phyloP scores from a whole-genome alignment of 2,113 vertebrate genomes.

The Ellobius talpinus region DNA sequence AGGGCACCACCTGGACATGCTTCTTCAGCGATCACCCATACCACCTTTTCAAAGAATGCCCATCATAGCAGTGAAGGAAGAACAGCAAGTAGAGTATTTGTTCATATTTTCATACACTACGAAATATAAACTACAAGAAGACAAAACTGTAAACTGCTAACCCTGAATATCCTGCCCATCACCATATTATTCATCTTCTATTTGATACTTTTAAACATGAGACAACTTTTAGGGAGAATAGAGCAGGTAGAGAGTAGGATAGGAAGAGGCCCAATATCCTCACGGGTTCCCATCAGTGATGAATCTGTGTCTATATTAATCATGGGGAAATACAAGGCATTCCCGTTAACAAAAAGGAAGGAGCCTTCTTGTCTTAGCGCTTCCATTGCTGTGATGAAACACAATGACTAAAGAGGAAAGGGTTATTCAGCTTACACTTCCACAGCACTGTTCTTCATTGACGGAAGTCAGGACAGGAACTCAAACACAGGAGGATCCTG shows the following conservation, averaged over 20 bases:
- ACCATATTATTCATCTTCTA: background rate
- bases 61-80: background rate
- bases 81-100: background rate
- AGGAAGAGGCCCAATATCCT: background rate
- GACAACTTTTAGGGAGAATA: background rate
- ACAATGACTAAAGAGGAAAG: background rate
- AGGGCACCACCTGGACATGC: background rate
- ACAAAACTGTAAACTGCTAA: background rate
- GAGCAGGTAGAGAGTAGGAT: background rate
- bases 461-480: background rate
- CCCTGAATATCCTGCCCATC: background rate
- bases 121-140: background rate
- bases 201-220: background rate
- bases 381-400: background rate
- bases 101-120: slow-evolving; percentile 2
- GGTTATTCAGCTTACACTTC: background rate
- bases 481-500: background rate
- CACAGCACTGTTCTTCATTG: background rate
- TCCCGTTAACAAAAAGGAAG: slow-evolving; percentile 1
- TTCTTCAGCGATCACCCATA: slow-evolving; percentile 5
- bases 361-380: background rate
- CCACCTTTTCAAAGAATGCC: slow-evolving; percentile 35
- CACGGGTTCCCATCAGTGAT: background rate
- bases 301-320: background rate
- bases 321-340: background rate